Evolutionary conservation across 2,888 invertebrate species (phyloP).

Genomic region (Agrochola lota): DNA sequence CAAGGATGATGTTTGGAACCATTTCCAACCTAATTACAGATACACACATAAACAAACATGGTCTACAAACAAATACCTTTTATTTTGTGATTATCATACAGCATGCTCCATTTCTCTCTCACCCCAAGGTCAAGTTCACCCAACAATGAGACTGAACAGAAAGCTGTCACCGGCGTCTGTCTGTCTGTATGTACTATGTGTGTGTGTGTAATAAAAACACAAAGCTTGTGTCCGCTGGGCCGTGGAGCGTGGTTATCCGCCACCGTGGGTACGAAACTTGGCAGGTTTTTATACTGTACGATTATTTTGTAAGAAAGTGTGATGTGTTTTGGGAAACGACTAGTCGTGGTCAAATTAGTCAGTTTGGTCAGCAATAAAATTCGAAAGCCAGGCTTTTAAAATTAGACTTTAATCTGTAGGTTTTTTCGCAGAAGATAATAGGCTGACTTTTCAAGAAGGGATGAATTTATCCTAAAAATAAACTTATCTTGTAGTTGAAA

Average conservation of each 20-base stretch:
- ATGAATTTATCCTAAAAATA: no score
- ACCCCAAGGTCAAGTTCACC: constrained; percentile 43
- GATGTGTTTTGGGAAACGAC: background rate
- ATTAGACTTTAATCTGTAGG: no score
- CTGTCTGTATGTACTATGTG: background rate
- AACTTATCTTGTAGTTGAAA: no score
- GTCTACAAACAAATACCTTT: background rate
- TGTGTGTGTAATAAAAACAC: constrained; percentile 56
- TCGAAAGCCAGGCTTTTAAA: background rate
- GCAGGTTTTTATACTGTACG: constrained; percentile 46
- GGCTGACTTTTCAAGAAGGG: no score
- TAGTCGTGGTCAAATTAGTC: background rate
- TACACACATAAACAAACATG: background rate
- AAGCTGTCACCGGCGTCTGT: constrained; percentile 4
- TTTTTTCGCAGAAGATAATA: no score
- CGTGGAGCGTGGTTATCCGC: constrained; percentile 63
- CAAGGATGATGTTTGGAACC: background rate
- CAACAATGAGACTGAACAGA: constrained; percentile 21
- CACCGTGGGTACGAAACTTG: constrained; percentile 61
- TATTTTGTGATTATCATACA: constrained; percentile 9
- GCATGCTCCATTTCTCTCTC: constrained; percentile 25
- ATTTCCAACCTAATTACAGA: background rate
- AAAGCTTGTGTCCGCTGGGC: constrained; percentile 57
- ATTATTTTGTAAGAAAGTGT: background rate
- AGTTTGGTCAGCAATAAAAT: background rate